Conservation (phyloP, 1,140 invertebrate species). For the Maniola jurtina region DNA sequence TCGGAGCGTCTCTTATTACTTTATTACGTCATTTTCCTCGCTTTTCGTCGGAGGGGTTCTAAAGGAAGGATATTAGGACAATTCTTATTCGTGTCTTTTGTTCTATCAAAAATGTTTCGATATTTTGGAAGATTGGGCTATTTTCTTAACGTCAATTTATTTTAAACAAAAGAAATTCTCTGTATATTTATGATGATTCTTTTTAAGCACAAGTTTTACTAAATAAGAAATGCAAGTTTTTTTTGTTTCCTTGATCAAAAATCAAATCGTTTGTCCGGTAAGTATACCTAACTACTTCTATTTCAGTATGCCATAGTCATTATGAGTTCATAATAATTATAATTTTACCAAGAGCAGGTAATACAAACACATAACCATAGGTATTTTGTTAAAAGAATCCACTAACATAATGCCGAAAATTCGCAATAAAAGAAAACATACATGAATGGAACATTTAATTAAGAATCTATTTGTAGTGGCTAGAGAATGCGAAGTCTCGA, state of each 20-base stretch:
- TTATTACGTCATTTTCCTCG: constrained; percentile 7
- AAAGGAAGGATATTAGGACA: neutral
- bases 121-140: neutral
- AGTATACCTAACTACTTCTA: too few relatives aligned
- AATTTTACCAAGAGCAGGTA: too few relatives aligned
- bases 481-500: constrained; percentile 29
- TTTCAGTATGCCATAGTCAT: too few relatives aligned
- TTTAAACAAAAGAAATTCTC: too few relatives aligned
- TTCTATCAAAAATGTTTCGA: neutral
- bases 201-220: too few relatives aligned
- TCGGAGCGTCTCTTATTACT: constrained; percentile 15
- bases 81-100: neutral
- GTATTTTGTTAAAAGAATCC: neutral
- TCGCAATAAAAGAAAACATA: neutral
- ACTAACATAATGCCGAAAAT: neutral
- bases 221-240: too few relatives aligned
- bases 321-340: too few relatives aligned
- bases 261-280: too few relatives aligned
- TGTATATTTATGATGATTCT: too few relatives aligned
- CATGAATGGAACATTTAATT: constrained; percentile 6
- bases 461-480: constrained; percentile 14
- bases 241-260: too few relatives aligned
- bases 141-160: too few relatives aligned
- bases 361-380: too few relatives aligned
- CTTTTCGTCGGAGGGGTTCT: neutral